Conservation (phyloP, 1,140 invertebrate species). For the Diabrotica virgifera region DNA sequence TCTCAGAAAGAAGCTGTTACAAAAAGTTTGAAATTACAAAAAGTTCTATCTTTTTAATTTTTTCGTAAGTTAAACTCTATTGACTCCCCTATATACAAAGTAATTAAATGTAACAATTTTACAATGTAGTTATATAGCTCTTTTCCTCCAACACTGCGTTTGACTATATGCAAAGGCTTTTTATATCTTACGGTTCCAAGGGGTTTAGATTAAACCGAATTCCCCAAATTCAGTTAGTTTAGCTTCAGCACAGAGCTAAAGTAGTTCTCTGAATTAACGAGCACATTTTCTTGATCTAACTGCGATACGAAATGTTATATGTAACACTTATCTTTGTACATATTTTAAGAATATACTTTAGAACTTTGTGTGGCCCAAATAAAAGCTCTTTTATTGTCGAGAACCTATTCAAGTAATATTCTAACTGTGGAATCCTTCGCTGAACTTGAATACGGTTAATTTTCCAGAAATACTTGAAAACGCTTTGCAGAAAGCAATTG, state of each 20-base stretch:
- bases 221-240: background rate
- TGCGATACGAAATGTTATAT: background rate
- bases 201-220: background rate
- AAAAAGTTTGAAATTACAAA: too few relatives aligned
- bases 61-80: too few relatives aligned
- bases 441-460: too few relatives aligned
- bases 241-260: background rate
- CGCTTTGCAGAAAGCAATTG: too few relatives aligned
- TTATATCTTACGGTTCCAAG: background rate
- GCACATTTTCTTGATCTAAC: background rate
- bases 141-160: too few relatives aligned
- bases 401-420: conserved; percentile 1
- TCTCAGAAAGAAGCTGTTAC: too few relatives aligned
- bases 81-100: too few relatives aligned
- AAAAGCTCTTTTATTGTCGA: background rate
- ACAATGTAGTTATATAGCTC: too few relatives aligned
- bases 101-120: too few relatives aligned
- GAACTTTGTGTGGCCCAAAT: background rate
- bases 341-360: background rate
- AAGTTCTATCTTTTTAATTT: too few relatives aligned
- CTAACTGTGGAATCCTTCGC: background rate
- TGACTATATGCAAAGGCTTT: too few relatives aligned
- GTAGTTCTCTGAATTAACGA: background rate
- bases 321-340: background rate
- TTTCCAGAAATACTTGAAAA: too few relatives aligned